phyloP scores from a whole-genome alignment of 2,888 invertebrate genomes.

The Cyaniris semiargus region DNA sequence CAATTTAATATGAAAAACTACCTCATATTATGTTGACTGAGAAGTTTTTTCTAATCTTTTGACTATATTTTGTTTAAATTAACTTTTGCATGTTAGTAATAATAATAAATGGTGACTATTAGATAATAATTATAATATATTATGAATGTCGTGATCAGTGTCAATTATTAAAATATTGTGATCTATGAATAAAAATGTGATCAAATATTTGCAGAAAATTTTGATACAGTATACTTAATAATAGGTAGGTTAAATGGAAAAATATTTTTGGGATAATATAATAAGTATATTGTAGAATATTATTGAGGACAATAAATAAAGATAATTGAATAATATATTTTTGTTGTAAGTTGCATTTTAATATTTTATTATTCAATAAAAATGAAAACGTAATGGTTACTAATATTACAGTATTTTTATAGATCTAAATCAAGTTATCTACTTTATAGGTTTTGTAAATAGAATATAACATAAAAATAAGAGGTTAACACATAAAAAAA shows the following conservation, averaged over 20 bases:
- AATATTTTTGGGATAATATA: neutral
- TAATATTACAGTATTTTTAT: slow-evolving; percentile 3
- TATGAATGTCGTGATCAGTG: neutral
- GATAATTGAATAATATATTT: too few species aligned
- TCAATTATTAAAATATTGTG: neutral
- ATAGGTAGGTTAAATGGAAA: neutral
- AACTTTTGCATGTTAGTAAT: neutral
- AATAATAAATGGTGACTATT: neutral
- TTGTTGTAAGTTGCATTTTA: too few species aligned
- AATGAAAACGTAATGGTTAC: too few species aligned
- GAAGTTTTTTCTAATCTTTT: neutral
- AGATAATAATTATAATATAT: neutral
- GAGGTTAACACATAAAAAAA: neutral
- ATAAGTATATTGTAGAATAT: too few species aligned
- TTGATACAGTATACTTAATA: neutral
- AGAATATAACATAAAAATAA: neutral
- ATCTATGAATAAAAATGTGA: neutral
- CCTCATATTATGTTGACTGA: neutral
- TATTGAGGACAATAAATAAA: too few species aligned
- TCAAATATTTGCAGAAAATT: neutral
- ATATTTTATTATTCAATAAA: too few species aligned
- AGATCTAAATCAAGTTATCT: neutral
- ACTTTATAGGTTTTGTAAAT: neutral
- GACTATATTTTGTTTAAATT: neutral
- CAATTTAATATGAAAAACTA: neutral